phyloP scores from a whole-genome alignment of 92 coral and sea anemone genomes.

The Anthopleura xanthogrammica region DNA sequence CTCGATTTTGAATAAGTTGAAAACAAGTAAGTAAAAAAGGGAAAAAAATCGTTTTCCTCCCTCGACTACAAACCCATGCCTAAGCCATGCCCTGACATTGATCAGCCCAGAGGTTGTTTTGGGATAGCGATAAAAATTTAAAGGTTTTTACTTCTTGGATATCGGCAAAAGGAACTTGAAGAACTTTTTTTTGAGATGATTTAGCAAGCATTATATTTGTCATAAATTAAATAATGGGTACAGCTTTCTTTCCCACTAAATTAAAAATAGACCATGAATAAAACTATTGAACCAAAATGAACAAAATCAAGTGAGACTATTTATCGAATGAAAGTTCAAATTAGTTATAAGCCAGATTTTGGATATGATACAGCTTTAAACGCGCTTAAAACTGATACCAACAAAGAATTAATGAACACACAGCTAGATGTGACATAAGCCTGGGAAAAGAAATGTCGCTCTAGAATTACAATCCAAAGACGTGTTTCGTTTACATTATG shows the following conservation, averaged over 20 bases:
- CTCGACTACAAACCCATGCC: too few relatives aligned
- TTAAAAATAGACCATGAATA: too few relatives aligned
- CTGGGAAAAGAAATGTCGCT: neutral
- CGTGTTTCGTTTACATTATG: slow-evolving; percentile 3
- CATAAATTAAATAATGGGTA: neutral
- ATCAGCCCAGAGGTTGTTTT: neutral
- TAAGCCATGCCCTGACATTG: neutral
- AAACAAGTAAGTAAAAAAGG: neutral
- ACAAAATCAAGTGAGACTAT: too few relatives aligned
- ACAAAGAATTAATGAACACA: neutral
- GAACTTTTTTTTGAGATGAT: too few relatives aligned
- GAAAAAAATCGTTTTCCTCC: too few relatives aligned
- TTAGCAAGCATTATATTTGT: neutral
- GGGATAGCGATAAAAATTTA: too few relatives aligned
- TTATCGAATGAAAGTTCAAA: neutral
- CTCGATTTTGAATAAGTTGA: neutral
- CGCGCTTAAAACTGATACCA: neutral
- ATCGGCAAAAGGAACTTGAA: too few relatives aligned
- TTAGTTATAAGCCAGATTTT: neutral
- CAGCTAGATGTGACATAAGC: neutral
- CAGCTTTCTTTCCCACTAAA: too few relatives aligned
- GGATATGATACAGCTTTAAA: neutral
- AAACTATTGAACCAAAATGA: too few relatives aligned
- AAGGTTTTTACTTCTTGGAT: too few relatives aligned
- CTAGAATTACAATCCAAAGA: neutral